Evolutionary conservation across 2,113 vertebrate genomes (phyloP).

Genomic region (Crocuta crocuta): DNA sequence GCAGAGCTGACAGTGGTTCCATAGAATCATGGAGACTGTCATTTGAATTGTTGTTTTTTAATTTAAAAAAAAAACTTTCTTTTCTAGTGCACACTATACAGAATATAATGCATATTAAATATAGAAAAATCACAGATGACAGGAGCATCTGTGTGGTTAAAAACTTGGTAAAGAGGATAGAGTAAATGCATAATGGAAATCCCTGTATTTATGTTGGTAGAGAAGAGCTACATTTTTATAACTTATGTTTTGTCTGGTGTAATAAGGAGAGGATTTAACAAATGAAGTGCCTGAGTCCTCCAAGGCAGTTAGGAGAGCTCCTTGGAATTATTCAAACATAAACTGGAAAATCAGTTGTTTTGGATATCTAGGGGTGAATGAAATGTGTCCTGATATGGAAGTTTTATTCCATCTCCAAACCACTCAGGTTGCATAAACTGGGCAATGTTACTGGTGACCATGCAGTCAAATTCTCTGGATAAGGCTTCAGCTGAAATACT

Average conservation of each 20-base stretch:
- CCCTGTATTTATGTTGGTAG: neutral
- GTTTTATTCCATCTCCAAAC: slow-evolving; percentile 39
- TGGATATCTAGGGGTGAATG: neutral
- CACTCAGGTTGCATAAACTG: neutral
- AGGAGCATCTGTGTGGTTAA: neutral
- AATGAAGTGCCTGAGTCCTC: neutral
- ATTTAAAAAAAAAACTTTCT: neutral
- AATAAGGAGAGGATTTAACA: slow-evolving; percentile 46
- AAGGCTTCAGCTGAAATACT: neutral
- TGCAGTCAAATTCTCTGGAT: slow-evolving; percentile 16
- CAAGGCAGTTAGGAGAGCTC: neutral
- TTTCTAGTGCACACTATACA: neutral
- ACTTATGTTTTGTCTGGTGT: neutral
- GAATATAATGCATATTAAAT: neutral
- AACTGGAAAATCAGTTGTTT: slow-evolving; percentile 41
- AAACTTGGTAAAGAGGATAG: neutral
- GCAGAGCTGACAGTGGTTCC: neutral
- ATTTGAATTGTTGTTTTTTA: slow-evolving; percentile 13
- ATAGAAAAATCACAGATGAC: neutral
- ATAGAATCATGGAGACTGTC: neutral
- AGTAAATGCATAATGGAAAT: neutral
- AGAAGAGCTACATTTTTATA: slow-evolving; percentile 27
- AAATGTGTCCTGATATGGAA: slow-evolving; percentile 8
- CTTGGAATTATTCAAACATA: slow-evolving; percentile 30
- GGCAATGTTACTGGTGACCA: neutral